Conservation (phyloP, 2,888 invertebrate genomes). For the Stenodera caucasica region DNA sequence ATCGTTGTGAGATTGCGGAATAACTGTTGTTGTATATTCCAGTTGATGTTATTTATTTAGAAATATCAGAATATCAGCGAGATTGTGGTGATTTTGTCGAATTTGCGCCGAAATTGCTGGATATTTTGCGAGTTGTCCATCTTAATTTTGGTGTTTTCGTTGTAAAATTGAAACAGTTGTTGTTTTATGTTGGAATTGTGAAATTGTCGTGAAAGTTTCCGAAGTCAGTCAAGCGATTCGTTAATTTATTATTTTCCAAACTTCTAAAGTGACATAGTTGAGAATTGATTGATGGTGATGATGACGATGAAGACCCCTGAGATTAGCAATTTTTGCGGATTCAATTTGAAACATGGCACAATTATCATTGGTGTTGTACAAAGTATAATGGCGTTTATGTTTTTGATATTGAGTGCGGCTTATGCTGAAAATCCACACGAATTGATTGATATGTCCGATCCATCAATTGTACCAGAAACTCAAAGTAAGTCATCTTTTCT, state of each 20-base stretch:
- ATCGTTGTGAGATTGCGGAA: neutral
- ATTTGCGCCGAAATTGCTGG: too few species aligned
- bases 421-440: conserved; percentile 53
- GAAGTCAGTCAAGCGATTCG: too few species aligned
- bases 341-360: conserved; percentile 49
- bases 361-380: conserved; percentile 51
- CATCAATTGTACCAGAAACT: conserved; percentile 45
- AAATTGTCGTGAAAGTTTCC: too few species aligned
- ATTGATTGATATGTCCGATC: conserved; percentile 49
- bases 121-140: too few species aligned
- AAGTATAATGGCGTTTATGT: conserved; percentile 50
- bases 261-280: too few species aligned
- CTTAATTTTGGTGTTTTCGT: too few species aligned
- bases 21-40: neutral
- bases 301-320: conserved; percentile 37
- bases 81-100: neutral
- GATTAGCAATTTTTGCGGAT: conserved; percentile 39
- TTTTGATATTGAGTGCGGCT: conserved; percentile 48
- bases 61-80: too few species aligned
- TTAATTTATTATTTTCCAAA: too few species aligned
- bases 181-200: too few species aligned
- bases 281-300: too few species aligned
- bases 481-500: conserved; percentile 38
- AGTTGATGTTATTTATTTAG: neutral
- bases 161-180: too few species aligned